phyloP scores from a whole-genome alignment of 2,797 vertebrate species.

The Gouania willdenowi region DNA sequence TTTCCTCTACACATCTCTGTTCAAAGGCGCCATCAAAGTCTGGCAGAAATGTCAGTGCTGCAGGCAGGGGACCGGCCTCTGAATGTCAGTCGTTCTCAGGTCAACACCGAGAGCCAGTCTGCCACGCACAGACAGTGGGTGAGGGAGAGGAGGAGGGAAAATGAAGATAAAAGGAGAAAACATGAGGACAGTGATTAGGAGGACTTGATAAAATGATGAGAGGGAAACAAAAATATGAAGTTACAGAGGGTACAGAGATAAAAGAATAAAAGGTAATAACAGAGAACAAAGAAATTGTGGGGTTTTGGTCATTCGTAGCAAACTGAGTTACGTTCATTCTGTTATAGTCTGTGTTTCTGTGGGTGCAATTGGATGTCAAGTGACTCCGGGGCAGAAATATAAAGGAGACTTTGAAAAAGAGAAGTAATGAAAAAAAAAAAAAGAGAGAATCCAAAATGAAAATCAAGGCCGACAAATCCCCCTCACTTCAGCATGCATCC shows the following conservation, averaged over 20 bases:
- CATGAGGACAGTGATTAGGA: constrained; percentile 52
- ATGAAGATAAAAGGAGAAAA: constrained; percentile 55
- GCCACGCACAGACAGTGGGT: constrained; percentile 43
- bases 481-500: constrained; percentile 9
- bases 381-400: constrained; percentile 43
- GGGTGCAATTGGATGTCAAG: constrained; percentile 49
- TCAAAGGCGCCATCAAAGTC: constrained; percentile 81
- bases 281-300: constrained; percentile 7
- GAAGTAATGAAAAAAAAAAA: constrained; percentile 16
- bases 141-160: neutral
- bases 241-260: constrained; percentile 14
- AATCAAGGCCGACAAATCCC: constrained; percentile 15
- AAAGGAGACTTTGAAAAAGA: constrained; percentile 8
- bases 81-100: constrained; percentile 79
- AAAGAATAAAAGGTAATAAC: too few species aligned
- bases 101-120: constrained; percentile 67
- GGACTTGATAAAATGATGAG: constrained; percentile 46
- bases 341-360: constrained; percentile 36
- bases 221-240: constrained; percentile 14
- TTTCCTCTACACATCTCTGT: constrained; percentile 74
- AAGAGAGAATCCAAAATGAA: too few species aligned
- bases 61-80: constrained; percentile 75
- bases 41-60: constrained; percentile 80
- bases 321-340: constrained; percentile 36
- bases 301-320: constrained; percentile 19